phyloP scores from a whole-genome alignment of 1,140 invertebrate genomes.

The Sitobion miscanthi region DNA sequence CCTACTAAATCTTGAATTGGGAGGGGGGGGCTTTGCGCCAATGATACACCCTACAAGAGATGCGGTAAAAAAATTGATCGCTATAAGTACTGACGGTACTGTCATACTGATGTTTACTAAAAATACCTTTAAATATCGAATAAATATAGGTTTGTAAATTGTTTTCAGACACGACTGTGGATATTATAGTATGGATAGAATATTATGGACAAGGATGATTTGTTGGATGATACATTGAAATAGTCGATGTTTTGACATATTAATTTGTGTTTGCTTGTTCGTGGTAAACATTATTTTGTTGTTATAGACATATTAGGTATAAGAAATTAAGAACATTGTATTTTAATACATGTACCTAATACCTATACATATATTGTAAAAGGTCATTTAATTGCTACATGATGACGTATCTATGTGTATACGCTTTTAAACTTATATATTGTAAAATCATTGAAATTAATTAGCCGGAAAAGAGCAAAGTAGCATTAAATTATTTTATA shows the following conservation, averaged over 20 bases:
- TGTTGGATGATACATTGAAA: background rate
- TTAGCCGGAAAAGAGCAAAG: background rate
- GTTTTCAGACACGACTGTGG: too few species aligned
- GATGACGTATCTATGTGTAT: too few species aligned
- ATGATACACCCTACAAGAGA: background rate
- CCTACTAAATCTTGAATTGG: background rate
- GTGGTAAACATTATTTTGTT: background rate
- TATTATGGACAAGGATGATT: background rate
- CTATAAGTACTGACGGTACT: background rate
- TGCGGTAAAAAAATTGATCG: background rate
- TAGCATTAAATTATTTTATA: background rate
- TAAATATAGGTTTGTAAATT: background rate
- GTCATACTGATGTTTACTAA: background rate
- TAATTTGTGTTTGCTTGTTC: background rate
- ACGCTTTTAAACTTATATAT: background rate
- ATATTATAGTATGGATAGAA: too few species aligned
- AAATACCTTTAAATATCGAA: background rate
- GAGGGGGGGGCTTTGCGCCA: background rate
- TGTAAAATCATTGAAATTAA: background rate
- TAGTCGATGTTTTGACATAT: background rate
- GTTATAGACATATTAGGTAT: background rate
- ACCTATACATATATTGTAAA: too few species aligned
- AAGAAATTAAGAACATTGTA: too few species aligned
- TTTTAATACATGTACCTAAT: too few species aligned
- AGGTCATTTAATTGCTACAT: background rate